These are phyloP conservation scores for Spea bombifrons DNA, from an alignment of 2,113 vertebrate species.

Conservation along the genomic window DNA sequence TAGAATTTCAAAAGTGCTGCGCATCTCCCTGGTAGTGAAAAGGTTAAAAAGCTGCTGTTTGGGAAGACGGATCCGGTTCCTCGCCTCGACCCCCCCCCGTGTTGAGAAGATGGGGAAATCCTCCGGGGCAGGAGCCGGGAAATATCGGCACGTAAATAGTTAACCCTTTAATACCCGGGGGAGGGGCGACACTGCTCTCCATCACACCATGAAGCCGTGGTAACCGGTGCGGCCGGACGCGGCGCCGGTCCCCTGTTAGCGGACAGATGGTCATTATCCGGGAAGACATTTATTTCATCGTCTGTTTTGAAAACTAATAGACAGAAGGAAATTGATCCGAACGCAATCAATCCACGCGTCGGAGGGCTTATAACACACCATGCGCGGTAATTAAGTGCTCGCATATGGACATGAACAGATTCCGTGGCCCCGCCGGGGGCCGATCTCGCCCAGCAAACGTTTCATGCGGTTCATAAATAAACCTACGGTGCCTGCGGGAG, in stretches of 20 bases:
- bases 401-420: constrained; percentile 29
- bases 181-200: background rate
- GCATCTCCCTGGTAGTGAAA: no score
- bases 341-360: constrained; percentile 15
- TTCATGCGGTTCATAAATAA: constrained; percentile 30
- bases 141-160: no score
- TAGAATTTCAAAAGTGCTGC: no score
- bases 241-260: background rate
- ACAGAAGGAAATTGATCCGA: constrained; percentile 45
- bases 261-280: constrained; percentile 36
- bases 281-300: constrained; percentile 16
- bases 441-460: background rate
- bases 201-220: background rate
- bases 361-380: background rate
- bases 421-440: constrained; percentile 2
- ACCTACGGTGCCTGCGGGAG: constrained; percentile 11
- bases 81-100: no score
- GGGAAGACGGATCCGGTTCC: no score
- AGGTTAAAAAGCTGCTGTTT: no score
- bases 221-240: no score
- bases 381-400: constrained; percentile 36
- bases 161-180: background rate
- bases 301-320: constrained; percentile 22
- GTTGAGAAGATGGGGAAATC: no score
- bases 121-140: no score